A percentile compares a stretch with the other conserved stretches of the same genome.
Conservation (phyloP, 2,113 vertebrate genomes). For the Odontesthes bonariensis region DNA sequence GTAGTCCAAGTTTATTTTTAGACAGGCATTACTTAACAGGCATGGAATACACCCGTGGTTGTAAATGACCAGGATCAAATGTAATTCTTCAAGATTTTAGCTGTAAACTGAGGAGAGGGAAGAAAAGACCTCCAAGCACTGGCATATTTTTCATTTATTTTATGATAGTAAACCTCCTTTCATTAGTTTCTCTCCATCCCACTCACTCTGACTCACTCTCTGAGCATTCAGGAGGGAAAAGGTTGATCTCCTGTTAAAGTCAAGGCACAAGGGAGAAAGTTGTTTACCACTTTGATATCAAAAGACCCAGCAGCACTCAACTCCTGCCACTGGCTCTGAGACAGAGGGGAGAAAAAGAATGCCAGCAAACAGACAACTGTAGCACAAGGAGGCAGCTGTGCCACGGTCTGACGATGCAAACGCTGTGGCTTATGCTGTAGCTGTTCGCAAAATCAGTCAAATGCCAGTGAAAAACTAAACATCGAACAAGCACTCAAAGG, state of each 20-base stretch:
- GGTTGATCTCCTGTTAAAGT: constrained; percentile 24
- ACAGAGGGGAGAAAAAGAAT: constrained; percentile 9
- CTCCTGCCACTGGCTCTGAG: constrained; percentile 32
- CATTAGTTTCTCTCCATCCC: constrained; percentile 31
- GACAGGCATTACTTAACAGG: not conserved
- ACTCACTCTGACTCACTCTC: constrained; percentile 35
- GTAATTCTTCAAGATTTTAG: fast-evolving
- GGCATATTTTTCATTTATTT: constrained; percentile 7
- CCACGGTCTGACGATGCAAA: constrained; percentile 14
- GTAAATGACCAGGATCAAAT: fast-evolving
- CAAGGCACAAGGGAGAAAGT: constrained; percentile 15
- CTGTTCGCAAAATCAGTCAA: constrained; percentile 4
- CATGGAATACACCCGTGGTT: not conserved
- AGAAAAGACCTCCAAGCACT: not conserved
- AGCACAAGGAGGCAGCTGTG: constrained; percentile 17
- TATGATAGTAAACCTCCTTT: constrained; percentile 9
- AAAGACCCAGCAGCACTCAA: constrained; percentile 13
- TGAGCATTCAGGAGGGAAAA: constrained; percentile 7
- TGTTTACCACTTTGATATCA: constrained; percentile 37
- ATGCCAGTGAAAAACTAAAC: constrained; percentile 12
- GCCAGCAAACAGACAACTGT: not conserved
- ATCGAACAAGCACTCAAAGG: constrained; percentile 10
- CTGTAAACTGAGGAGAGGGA: constrained; percentile 10
- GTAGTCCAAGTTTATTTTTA: not conserved
- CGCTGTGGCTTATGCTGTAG: not conserved